Evolutionary conservation across 2,888 invertebrate species (phyloP).

Genomic region (Limenitis arthemis): DNA sequence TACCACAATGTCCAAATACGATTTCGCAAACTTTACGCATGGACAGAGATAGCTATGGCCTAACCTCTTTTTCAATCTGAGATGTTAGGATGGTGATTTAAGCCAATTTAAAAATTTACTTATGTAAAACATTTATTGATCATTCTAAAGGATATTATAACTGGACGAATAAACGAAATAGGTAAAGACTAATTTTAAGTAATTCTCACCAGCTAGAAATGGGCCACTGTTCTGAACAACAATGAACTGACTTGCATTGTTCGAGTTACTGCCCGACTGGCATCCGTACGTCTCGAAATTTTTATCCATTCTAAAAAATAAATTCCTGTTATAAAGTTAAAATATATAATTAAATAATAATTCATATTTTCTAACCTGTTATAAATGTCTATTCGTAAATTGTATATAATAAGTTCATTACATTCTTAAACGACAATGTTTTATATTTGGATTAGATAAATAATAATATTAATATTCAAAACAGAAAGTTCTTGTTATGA

Average conservation of each 20-base stretch:
- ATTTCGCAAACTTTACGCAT: too few relatives aligned
- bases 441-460: neutral
- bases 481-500: too few relatives aligned
- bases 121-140: too few relatives aligned
- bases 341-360: neutral
- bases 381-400: neutral
- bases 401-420: too few relatives aligned
- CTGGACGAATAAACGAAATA: too few relatives aligned
- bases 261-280: slow-evolving; percentile 33
- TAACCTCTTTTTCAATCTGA: too few relatives aligned
- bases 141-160: too few relatives aligned
- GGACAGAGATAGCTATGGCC: too few relatives aligned
- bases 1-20: too few relatives aligned
- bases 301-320: slow-evolving; percentile 43
- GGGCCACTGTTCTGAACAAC: slow-evolving; percentile 58
- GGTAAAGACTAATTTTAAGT: neutral
- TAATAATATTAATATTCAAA: too few relatives aligned
- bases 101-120: too few relatives aligned
- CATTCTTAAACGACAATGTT: neutral
- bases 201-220: slow-evolving; percentile 39
- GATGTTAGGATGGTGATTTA: too few relatives aligned
- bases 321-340: neutral
- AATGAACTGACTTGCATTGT: slow-evolving; percentile 43
- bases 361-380: slow-evolving; percentile 3
- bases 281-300: slow-evolving; percentile 52